Evolutionary conservation across 2,888 invertebrate species (phyloP), one percentile per base, ranked within the genome.

Genomic region (Nomada lathburiana): DNA sequence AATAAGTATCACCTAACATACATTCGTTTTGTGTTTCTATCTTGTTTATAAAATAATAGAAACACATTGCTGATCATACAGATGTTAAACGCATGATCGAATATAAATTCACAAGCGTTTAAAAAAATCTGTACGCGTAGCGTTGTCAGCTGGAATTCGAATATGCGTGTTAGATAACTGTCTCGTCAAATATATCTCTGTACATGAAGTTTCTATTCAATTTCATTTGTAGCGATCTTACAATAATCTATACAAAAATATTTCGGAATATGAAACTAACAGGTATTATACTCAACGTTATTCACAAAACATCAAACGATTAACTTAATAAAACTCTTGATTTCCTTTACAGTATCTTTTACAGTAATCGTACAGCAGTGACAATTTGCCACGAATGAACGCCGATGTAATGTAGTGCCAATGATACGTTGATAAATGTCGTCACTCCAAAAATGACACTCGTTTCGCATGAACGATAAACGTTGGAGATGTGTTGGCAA

Each of bases 361-460:
- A n/a, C n/a, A n/a, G n/a, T 52, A 42, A 50, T 16, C n/a, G 2
- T 52, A 20, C 20, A 18, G 44, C 20, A 36, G 42, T 63, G 57
- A 55, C 53, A 60, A 18, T 63, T 36, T 52, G 20, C 64, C 26
- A 69, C 36, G 65, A 59, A 57, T 7, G 47, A 64, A 23, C 60
- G 29, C 36, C 42, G 53, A 23, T 20, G 13, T 52, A 72, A 57
- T 36, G 0, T 26, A 53, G 13, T 23, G 29, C 10, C 11, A n/a
- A 50, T 36, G 44, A n/a, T 53, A 64, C 62, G 18, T 44, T 67
- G 64, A 36, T 20, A 42, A 70, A 67, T 70, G 57, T 69, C 47
- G 36, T 63, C 44, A 42, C 29, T 64, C 9, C 36, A 13, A 55
- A 36, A 62, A 62, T 44, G 44, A 52, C 52, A 73, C 23, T 42